Evolutionary conservation across 2,888 invertebrate genomes (phyloP).

Genomic region (Parnassius glacialis): DNA sequence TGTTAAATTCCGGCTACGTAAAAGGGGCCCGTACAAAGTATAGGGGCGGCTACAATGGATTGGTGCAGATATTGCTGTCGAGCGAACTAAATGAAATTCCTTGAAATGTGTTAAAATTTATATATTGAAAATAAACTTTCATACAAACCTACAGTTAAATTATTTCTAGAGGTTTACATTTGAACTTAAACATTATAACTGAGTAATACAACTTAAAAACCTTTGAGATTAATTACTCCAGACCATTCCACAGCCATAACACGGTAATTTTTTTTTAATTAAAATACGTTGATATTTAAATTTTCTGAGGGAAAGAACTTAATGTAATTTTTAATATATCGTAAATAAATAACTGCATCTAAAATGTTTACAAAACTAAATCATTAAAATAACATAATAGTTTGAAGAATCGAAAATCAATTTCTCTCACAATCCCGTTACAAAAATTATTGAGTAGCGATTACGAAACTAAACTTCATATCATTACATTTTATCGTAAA

Average conservation of each 20-base stretch:
- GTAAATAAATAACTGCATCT: background rate
- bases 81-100: constrained; percentile 28
- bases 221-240: constrained; percentile 20
- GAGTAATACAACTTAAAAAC: constrained; percentile 22
- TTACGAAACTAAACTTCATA: constrained; percentile 12
- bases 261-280: constrained; percentile 13
- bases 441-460: constrained; percentile 10
- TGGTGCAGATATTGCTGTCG: constrained; percentile 24
- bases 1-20: constrained; percentile 48
- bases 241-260: constrained; percentile 25
- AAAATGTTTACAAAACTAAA: constrained; percentile 14
- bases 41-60: constrained; percentile 33
- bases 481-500: constrained; percentile 13
- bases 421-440: constrained; percentile 15
- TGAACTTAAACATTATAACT: constrained; percentile 13
- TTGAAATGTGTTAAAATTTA: constrained; percentile 24
- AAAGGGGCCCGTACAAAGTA: constrained; percentile 41
- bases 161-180: constrained; percentile 16
- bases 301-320: too few species aligned
- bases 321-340: too few species aligned
- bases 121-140: constrained; percentile 28
- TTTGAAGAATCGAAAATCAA: constrained; percentile 8
- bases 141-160: constrained; percentile 23
- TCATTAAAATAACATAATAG: constrained; percentile 12
- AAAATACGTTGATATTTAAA: too few species aligned